phyloP scores from a whole-genome alignment of 2,113 vertebrate species.

The Crocuta crocuta region DNA sequence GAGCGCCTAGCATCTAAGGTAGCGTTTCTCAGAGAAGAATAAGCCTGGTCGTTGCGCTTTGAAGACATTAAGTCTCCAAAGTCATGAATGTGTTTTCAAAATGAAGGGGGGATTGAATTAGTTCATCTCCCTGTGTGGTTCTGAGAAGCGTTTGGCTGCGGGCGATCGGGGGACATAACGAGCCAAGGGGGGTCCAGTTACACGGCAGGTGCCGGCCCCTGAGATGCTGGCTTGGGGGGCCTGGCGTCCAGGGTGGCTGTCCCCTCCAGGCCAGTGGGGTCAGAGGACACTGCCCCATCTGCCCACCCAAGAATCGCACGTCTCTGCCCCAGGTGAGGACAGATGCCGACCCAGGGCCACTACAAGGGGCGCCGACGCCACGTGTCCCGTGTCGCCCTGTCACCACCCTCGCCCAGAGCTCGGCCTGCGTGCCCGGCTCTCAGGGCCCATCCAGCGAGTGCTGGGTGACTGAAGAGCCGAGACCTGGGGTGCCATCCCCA shows the following conservation, averaged over 20 bases:
- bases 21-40: neutral
- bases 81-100: neutral
- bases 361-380: accelerated
- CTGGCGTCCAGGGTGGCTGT: accelerated
- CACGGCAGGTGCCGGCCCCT: accelerated
- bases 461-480: accelerated
- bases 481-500: accelerated
- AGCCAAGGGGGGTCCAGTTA: accelerated
- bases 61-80: neutral
- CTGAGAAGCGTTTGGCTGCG: neutral
- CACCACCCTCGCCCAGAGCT: accelerated
- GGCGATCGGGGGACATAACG: neutral
- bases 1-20: accelerated
- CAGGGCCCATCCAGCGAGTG: accelerated
- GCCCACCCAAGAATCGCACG: accelerated
- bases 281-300: neutral
- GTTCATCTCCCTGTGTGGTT: neutral
- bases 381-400: no score
- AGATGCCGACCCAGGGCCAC: accelerated
- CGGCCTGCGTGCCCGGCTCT: accelerated
- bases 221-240: accelerated
- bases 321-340: neutral
- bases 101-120: neutral
- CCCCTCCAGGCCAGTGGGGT: neutral
- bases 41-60: neutral